Percentiles rank a stretch among this genome's conserved stretches.
phyloP scores from a whole-genome alignment of 2,113 vertebrate genomes.

The Oenanthe melanoleuca region DNA sequence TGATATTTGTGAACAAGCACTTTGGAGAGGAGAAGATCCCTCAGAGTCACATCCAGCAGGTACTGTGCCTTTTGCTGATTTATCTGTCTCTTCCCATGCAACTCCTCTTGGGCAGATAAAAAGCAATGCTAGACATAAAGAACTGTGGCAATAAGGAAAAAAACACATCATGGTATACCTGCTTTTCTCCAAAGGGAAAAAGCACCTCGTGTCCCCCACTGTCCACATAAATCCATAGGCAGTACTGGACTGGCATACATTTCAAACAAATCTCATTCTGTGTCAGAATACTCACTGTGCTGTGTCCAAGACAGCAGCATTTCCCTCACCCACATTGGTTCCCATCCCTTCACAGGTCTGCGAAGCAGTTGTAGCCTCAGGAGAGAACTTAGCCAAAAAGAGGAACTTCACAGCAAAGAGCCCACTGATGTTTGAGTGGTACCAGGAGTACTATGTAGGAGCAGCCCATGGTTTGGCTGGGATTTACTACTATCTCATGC shows the following conservation, averaged over 20 bases:
- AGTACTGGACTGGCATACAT: not conserved
- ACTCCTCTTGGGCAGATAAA: not conserved
- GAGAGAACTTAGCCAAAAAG: conserved; percentile 85
- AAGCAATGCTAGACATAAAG: not conserved
- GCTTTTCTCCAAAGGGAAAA: not conserved
- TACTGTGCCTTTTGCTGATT: conserved; percentile 32
- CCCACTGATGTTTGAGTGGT: conserved; percentile 96
- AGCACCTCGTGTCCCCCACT: rapidly evolving
- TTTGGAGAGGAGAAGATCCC: conserved; percentile 89
- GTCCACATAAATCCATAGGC: not conserved
- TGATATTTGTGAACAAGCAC: conserved; percentile 92
- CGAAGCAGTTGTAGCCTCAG: conserved; percentile 84
- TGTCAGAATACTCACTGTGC: not conserved
- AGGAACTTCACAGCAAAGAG: conserved; percentile 83
- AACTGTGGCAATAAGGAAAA: not conserved
- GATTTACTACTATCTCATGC: conserved; percentile 97
- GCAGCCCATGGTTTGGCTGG: conserved; percentile 94
- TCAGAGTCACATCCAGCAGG: conserved; percentile 89
- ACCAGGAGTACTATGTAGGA: conserved; percentile 93
- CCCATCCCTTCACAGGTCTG: conserved; percentile 77
- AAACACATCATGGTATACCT: not conserved
- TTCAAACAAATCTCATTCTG: not conserved
- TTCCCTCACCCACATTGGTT: not conserved
- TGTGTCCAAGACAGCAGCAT: not conserved
- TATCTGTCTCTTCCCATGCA: not conserved